Evolutionary conservation across 2,113 vertebrate species (phyloP).

Genomic region (Elephantulus edwardii): DNA sequence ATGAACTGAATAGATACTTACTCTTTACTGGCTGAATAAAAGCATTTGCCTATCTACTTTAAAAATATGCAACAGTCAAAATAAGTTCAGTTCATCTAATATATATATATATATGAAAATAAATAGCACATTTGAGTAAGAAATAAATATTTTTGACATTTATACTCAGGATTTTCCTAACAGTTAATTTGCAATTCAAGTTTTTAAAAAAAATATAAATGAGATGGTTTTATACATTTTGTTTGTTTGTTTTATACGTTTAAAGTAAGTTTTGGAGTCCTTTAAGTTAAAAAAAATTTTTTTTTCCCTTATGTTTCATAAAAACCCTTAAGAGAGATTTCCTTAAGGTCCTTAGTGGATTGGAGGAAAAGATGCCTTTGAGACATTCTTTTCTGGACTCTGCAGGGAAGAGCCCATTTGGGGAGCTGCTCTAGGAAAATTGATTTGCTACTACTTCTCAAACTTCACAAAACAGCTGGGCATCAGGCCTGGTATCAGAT

Average conservation of each 20-base stretch:
- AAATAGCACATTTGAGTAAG: neutral
- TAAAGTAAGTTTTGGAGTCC: neutral
- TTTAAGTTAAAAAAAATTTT: neutral
- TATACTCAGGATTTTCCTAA: neutral
- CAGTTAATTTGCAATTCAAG: neutral
- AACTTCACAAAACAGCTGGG: slow-evolving; percentile 55
- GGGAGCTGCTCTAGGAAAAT: slow-evolving; percentile 21
- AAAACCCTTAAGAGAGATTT: neutral
- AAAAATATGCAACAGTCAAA: neutral
- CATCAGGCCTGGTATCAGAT: slow-evolving; percentile 27
- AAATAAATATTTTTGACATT: slow-evolving; percentile 14
- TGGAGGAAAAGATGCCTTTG: neutral
- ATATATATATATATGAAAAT: neutral
- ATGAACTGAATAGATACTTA: neutral
- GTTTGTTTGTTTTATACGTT: slow-evolving; percentile 33
- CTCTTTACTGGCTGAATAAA: slow-evolving; percentile 29
- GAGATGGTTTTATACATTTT: slow-evolving; percentile 3
- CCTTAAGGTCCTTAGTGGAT: neutral
- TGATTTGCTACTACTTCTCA: slow-evolving; percentile 40
- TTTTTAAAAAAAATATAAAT: too few species aligned
- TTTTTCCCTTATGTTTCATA: neutral
- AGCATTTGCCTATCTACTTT: neutral
- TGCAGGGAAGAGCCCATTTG: slow-evolving; percentile 9
- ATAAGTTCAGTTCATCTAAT: neutral
- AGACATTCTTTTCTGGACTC: neutral